Percentiles rank a stretch among this genome's conserved stretches.
phyloP scores from a whole-genome alignment of 2,888 invertebrate genomes.

The Lomographa bimaculata region DNA sequence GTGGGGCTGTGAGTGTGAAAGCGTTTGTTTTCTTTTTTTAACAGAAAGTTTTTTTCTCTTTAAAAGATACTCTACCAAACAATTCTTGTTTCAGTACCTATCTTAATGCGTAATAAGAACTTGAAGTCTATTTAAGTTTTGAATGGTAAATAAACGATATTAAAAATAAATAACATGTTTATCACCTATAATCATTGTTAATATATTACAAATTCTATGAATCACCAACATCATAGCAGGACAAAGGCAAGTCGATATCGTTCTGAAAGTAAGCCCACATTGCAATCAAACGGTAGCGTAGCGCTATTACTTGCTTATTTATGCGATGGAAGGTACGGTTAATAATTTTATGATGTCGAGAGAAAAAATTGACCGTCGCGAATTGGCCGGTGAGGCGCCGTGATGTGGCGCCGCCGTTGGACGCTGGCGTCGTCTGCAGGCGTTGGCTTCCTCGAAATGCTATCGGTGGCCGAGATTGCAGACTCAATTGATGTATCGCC shows the following conservation, averaged over 20 bases:
- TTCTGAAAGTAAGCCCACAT: constrained; percentile 20
- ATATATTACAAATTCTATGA: no score
- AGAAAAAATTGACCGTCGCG: constrained; percentile 57
- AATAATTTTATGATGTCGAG: constrained; percentile 57
- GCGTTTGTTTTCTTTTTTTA: no score
- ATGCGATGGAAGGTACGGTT: constrained; percentile 44
- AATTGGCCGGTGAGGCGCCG: constrained; percentile 62
- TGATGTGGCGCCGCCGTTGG: constrained; percentile 65
- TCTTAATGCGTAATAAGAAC: no score
- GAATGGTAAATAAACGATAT: no score
- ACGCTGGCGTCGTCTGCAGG: constrained; percentile 48
- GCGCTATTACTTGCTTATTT: constrained; percentile 34
- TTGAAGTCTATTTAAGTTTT: no score
- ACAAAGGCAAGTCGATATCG: background rate
- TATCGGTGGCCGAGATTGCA: constrained; percentile 57
- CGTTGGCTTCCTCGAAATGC: constrained; percentile 74
- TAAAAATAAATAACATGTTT: no score
- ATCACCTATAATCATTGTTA: no score
- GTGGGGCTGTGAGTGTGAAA: no score
- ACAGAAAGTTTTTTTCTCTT: no score
- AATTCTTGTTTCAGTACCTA: no score
- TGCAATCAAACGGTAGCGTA: constrained; percentile 44
- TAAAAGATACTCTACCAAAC: no score
- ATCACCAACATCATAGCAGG: background rate
- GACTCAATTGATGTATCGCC: constrained; percentile 37